phyloP scores from a whole-genome alignment of 2,113 vertebrate species.

The Plecturocebus donacophilus region DNA sequence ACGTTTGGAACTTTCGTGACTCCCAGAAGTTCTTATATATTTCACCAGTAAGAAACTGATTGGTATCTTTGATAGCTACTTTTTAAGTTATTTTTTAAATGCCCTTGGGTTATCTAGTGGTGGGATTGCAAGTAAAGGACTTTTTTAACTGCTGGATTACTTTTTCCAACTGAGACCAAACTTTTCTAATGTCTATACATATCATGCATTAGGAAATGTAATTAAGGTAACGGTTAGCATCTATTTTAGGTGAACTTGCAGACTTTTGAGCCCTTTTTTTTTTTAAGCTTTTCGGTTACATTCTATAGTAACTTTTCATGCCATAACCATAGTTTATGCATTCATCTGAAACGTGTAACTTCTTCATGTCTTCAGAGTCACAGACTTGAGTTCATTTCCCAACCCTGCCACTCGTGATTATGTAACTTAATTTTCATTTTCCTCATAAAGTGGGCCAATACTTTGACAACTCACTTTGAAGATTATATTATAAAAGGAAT shows the following conservation, averaged over 20 bases:
- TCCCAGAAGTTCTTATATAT: slow-evolving; percentile 77
- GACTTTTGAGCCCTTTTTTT: neutral
- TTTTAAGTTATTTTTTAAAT: slow-evolving; percentile 55
- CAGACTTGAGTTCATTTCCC: neutral
- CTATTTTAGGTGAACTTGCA: neutral
- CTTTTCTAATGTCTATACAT: neutral
- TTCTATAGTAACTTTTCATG: neutral
- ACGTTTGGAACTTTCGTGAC: slow-evolving; percentile 40
- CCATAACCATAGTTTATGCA: neutral
- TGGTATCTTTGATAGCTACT: slow-evolving; percentile 45
- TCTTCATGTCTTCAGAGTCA: neutral
- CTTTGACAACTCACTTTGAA: neutral
- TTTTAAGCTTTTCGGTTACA: neutral
- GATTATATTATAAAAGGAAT: neutral
- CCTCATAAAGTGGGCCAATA: neutral
- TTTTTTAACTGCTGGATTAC: slow-evolving; percentile 33
- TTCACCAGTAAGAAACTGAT: slow-evolving; percentile 47
- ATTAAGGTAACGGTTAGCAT: neutral
- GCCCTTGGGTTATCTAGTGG: neutral
- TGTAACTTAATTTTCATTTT: neutral
- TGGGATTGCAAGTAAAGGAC: slow-evolving; percentile 13
- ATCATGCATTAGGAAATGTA: neutral
- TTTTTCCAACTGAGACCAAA: neutral
- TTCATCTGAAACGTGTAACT: neutral
- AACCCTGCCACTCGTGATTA: neutral